Conservation (phyloP, 2,888 invertebrate species). For the Netelia virgata region DNA sequence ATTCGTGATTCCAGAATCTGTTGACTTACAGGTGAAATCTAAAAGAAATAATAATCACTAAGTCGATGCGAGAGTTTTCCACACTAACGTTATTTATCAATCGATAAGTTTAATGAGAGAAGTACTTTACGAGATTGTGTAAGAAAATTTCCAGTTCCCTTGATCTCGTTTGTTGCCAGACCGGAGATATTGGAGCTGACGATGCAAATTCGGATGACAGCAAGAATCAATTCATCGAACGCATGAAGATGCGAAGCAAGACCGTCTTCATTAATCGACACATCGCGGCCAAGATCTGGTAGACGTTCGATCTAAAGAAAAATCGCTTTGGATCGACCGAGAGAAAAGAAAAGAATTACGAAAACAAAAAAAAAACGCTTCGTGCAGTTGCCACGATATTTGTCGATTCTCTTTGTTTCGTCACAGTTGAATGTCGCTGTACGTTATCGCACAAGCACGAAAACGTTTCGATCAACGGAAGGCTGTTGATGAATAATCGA, state of each 20-base stretch:
- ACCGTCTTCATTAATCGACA: slow-evolving; percentile 81
- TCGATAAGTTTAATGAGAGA: neutral
- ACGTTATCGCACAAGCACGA: slow-evolving; percentile 54
- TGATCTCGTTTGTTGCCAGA: slow-evolving; percentile 81
- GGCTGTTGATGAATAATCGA: neutral
- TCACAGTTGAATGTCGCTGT: slow-evolving; percentile 23
- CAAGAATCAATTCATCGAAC: slow-evolving; percentile 81
- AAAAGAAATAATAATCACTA: neutral
- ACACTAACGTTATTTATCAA: neutral
- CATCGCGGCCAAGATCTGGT: slow-evolving; percentile 81
- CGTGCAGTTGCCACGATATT: neutral
- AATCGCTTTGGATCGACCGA: neutral
- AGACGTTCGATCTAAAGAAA: slow-evolving; percentile 26
- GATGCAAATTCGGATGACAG: slow-evolving; percentile 77
- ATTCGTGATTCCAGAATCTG: neutral
- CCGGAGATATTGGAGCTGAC: slow-evolving; percentile 73
- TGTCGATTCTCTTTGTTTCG: neutral
- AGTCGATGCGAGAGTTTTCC: neutral
- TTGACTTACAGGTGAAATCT: neutral
- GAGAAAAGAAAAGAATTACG: neutral
- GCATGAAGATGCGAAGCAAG: slow-evolving; percentile 83
- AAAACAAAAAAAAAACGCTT: neutral
- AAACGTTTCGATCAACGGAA: neutral
- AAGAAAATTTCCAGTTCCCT: slow-evolving; percentile 55
- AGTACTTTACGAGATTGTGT: neutral